phyloP scores from a whole-genome alignment of 1,140 invertebrate species.

The Apocrypta bakeri region DNA sequence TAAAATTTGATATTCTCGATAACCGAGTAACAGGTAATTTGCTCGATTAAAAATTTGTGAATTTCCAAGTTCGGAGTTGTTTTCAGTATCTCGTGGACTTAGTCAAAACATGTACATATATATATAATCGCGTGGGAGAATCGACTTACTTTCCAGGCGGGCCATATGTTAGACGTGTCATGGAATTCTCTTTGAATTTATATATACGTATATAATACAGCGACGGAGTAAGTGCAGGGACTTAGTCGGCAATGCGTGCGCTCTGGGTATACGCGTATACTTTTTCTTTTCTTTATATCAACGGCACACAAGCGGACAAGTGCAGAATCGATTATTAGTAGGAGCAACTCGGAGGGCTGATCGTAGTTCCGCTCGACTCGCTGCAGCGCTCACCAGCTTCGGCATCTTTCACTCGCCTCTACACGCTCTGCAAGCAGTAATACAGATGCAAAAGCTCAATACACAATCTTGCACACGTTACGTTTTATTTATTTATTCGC shows the following conservation, averaged over 20 bases:
- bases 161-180: constrained; percentile 64
- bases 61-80: too few relatives aligned
- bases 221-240: neutral
- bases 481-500: neutral
- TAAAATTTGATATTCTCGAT: too few relatives aligned
- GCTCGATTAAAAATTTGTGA: too few relatives aligned
- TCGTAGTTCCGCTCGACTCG: neutral
- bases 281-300: neutral
- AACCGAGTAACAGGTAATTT: too few relatives aligned
- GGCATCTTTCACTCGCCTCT: neutral
- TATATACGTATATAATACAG: too few relatives aligned
- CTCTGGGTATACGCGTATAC: neutral
- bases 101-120: too few relatives aligned
- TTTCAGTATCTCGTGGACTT: too few relatives aligned
- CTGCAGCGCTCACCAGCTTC: neutral
- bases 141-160: constrained; percentile 66
- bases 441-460: neutral
- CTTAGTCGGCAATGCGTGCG: neutral
- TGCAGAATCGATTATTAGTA: constrained; percentile 18
- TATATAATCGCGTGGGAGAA: too few relatives aligned
- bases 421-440: constrained; percentile 22
- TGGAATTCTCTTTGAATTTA: neutral
- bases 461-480: neutral
- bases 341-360: neutral
- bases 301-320: neutral